A percentile compares a stretch with the other conserved stretches of the same genome.
phyloP scores from a whole-genome alignment of 2,888 invertebrate genomes.

The Rhamnusium bicolor region DNA sequence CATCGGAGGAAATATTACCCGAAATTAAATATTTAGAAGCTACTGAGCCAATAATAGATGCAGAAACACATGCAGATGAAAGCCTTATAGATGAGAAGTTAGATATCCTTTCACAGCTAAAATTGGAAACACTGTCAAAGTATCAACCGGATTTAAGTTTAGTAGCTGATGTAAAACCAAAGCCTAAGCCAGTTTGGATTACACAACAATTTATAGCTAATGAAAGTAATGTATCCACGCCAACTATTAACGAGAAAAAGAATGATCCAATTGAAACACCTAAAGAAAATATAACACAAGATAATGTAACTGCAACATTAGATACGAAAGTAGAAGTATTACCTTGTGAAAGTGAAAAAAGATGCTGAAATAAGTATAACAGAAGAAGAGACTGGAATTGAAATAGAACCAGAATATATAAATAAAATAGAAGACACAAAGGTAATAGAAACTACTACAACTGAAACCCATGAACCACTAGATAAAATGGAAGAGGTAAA shows the following conservation, averaged over 20 bases:
- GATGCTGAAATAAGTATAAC: not conserved
- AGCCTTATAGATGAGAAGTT: constrained; percentile 17
- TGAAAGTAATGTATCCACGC: not conserved
- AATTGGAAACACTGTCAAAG: constrained; percentile 54
- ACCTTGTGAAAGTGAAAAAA: not conserved
- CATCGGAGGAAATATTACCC: constrained; percentile 2
- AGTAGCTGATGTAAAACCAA: constrained; percentile 38
- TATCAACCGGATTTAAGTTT: constrained; percentile 50
- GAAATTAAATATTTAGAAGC: constrained; percentile 26
- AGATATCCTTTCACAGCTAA: constrained; percentile 49
- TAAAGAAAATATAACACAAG: not conserved
- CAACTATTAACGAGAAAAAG: not conserved
- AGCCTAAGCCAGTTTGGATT: constrained; percentile 26
- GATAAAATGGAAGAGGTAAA: constrained; percentile 1
- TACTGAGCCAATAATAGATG: not conserved
- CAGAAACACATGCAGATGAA: not conserved
- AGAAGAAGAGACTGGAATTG: not conserved
- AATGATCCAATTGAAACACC: not conserved
- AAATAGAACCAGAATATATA: not conserved
- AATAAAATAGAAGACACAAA: constrained; percentile 4
- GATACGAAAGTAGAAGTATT: not conserved
- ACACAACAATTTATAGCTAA: not conserved
- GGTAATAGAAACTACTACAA: not conserved
- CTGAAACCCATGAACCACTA: constrained; percentile 25
- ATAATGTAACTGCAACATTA: not conserved